These are phyloP conservation scores for Panulirus ornatus DNA, from an alignment of 1,140 invertebrate genomes.

Conservation along the genomic window DNA sequence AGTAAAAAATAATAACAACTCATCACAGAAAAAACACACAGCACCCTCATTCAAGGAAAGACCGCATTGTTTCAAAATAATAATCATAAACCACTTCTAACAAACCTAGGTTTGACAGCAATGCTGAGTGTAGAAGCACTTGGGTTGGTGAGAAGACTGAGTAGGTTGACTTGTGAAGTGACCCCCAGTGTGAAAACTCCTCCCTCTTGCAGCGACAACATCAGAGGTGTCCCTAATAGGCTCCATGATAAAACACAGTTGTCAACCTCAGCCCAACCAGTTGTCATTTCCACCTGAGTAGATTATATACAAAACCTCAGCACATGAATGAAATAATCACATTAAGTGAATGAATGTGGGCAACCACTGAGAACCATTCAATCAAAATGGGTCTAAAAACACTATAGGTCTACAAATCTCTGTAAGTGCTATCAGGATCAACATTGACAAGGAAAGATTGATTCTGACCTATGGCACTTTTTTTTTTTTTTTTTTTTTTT, in stretches of 20 bases:
- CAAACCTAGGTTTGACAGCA: slow-evolving; percentile 17
- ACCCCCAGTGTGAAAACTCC: background rate
- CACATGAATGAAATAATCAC: background rate
- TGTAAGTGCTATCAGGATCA: too few relatives aligned
- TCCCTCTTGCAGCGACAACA: slow-evolving; percentile 14
- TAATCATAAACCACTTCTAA: background rate
- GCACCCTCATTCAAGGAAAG: too few relatives aligned
- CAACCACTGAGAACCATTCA: too few relatives aligned
- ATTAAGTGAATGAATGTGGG: background rate
- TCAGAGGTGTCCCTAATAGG: slow-evolving; percentile 19
- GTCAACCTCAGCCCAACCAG: slow-evolving; percentile 21
- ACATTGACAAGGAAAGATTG: background rate
- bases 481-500: background rate
- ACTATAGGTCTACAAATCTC: too few relatives aligned
- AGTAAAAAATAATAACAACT: too few relatives aligned
- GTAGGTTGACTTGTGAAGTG: slow-evolving; percentile 25
- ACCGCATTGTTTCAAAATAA: too few relatives aligned
- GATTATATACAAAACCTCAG: background rate
- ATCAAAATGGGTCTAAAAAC: too few relatives aligned
- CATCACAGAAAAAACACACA: too few relatives aligned
- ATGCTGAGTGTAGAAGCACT: slow-evolving; percentile 15
- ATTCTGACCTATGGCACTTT: background rate
- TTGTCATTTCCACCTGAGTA: slow-evolving; percentile 41
- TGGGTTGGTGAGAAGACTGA: slow-evolving; percentile 49
- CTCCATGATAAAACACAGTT: slow-evolving; percentile 21